phyloP scores from a whole-genome alignment of 2,797 vertebrate genomes.

The Eidolon dupreanum region DNA sequence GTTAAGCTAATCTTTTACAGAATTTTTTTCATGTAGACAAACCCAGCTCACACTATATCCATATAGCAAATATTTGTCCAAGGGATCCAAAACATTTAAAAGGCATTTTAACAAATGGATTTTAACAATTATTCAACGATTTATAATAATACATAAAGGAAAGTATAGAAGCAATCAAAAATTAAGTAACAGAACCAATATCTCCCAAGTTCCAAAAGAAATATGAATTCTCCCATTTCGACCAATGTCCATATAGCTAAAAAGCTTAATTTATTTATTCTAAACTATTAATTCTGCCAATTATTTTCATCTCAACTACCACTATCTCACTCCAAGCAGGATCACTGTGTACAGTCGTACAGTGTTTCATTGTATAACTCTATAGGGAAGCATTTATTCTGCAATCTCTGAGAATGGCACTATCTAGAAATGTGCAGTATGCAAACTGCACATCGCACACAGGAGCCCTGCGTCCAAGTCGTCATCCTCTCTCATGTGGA shows the following conservation, averaged over 20 bases:
- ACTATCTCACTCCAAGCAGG: background rate
- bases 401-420: background rate
- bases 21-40: conserved; percentile 54
- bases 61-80: background rate
- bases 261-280: background rate
- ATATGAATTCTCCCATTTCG: background rate
- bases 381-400: background rate
- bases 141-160: background rate
- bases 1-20: conserved; percentile 69
- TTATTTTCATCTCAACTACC: background rate
- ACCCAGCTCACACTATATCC: background rate
- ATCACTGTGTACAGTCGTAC: fast-evolving
- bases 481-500: background rate
- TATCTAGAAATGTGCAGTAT: background rate
- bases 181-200: background rate
- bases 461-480: fast-evolving
- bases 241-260: background rate
- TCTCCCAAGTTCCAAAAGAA: background rate
- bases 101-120: background rate
- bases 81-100: background rate
- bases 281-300: background rate
- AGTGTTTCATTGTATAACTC: background rate
- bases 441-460: fast-evolving
- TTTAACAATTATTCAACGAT: background rate
- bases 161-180: background rate